Evolutionary conservation across 2,113 vertebrate species (phyloP).

Genomic region (Micronycteris hirsuta): DNA sequence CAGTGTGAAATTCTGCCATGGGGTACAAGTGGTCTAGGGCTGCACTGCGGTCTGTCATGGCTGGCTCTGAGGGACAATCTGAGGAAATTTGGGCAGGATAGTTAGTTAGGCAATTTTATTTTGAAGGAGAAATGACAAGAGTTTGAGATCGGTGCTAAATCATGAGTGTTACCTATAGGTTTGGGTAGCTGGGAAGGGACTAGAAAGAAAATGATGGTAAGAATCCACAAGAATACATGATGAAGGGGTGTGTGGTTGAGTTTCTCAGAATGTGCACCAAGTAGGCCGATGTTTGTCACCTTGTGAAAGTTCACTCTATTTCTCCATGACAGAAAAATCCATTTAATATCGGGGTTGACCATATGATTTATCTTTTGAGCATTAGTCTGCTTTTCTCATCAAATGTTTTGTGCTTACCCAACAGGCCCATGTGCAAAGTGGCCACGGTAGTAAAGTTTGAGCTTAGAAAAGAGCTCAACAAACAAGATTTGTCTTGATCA

Average conservation of each 20-base stretch:
- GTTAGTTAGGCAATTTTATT: background rate
- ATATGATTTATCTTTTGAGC: background rate
- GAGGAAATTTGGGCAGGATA: background rate
- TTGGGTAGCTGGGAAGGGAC: background rate
- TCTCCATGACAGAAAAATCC: background rate
- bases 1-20: background rate
- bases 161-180: background rate
- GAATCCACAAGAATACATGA: background rate
- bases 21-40: background rate
- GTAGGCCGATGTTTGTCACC: background rate
- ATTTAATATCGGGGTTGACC: background rate
- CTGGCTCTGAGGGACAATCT: background rate
- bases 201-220: background rate
- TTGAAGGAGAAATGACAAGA: background rate
- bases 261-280: background rate
- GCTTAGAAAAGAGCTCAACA: background rate
- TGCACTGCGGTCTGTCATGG: fast-evolving
- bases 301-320: background rate
- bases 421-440: background rate
- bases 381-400: background rate
- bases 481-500: background rate
- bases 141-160: background rate
- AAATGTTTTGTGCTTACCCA: background rate
- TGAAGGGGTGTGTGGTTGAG: background rate
- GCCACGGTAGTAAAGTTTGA: background rate